These are phyloP conservation scores for Phengaris arion DNA, from an alignment of 2,888 invertebrate genomes.

Conservation along the genomic window DNA sequence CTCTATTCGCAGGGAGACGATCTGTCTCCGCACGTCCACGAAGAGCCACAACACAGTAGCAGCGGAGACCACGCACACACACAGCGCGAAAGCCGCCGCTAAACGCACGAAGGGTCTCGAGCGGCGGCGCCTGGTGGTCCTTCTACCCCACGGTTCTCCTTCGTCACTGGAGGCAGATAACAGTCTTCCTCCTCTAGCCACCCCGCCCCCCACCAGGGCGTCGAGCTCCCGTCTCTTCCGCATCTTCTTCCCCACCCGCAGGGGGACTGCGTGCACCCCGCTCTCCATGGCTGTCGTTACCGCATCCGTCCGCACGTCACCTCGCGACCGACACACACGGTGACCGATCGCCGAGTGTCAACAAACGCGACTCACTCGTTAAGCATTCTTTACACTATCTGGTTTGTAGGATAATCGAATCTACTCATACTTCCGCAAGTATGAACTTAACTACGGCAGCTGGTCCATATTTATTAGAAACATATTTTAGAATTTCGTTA, in stretches of 20 bases:
- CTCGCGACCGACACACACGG: slow-evolving; percentile 40
- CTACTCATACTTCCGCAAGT: background rate
- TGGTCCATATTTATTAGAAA: background rate
- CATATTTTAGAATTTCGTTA: no score
- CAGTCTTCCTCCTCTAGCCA: slow-evolving; percentile 75
- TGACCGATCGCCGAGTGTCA: slow-evolving; percentile 45
- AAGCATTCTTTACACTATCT: background rate
- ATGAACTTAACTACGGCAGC: background rate
- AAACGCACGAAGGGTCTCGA: slow-evolving; percentile 78
- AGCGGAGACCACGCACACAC: slow-evolving; percentile 82
- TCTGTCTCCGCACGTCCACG: slow-evolving; percentile 83
- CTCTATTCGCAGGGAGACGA: slow-evolving; percentile 81
- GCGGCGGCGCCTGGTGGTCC: slow-evolving; percentile 59
- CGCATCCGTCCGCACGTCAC: slow-evolving; percentile 59
- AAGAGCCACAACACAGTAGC: slow-evolving; percentile 84
- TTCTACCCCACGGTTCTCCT: slow-evolving; percentile 76
- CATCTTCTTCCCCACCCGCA: slow-evolving; percentile 86
- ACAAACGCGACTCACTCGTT: background rate
- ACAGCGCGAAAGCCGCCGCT: slow-evolving; percentile 80
- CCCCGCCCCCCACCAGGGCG: slow-evolving; percentile 82
- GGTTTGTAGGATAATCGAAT: background rate
- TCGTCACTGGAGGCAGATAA: slow-evolving; percentile 81
- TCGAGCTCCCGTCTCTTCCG: slow-evolving; percentile 87
- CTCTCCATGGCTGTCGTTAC: slow-evolving; percentile 71
- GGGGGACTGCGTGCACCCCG: slow-evolving; percentile 81